These are phyloP conservation scores for Alethe diademata DNA, from an alignment of 2,113 vertebrate species.

Conservation along the genomic window DNA sequence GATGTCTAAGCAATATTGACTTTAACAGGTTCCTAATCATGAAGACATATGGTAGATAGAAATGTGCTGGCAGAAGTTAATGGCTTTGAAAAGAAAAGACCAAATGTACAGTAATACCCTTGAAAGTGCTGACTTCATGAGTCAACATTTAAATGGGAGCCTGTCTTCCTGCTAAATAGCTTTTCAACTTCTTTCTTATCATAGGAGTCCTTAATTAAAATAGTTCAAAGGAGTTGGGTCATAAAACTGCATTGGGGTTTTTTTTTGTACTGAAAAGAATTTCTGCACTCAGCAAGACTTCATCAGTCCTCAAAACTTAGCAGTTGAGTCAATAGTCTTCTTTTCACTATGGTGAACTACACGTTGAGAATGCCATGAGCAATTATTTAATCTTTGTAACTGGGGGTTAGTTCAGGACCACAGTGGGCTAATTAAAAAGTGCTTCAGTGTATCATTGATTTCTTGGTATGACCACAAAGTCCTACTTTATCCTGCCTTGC, in stretches of 20 bases:
- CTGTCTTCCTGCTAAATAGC: neutral
- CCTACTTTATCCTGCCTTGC: neutral
- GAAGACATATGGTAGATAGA: neutral
- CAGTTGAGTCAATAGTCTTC: conserved; percentile 44
- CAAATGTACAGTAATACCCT: neutral
- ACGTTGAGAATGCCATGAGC: neutral
- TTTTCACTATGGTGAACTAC: conserved; percentile 14
- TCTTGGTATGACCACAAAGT: conserved; percentile 33
- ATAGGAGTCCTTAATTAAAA: conserved; percentile 69
- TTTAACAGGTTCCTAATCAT: neutral
- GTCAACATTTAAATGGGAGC: conserved; percentile 27
- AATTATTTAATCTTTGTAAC: conserved; percentile 58
- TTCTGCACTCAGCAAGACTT: conserved; percentile 43
- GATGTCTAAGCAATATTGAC: neutral
- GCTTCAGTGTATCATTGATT: conserved; percentile 57
- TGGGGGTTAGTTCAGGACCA: neutral
- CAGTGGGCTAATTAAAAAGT: conserved; percentile 44
- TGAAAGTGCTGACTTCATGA: conserved; percentile 26
- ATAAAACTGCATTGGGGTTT: conserved; percentile 14
- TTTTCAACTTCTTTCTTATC: conserved; percentile 50
- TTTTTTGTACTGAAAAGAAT: conserved; percentile 21
- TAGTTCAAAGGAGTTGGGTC: conserved; percentile 46
- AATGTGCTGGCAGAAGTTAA: neutral
- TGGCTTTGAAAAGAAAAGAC: conserved; percentile 5
- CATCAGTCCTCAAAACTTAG: conserved; percentile 35